Evolutionary conservation across 2,113 vertebrate species (phyloP).

Genomic region (Microtus richardsoni): DNA sequence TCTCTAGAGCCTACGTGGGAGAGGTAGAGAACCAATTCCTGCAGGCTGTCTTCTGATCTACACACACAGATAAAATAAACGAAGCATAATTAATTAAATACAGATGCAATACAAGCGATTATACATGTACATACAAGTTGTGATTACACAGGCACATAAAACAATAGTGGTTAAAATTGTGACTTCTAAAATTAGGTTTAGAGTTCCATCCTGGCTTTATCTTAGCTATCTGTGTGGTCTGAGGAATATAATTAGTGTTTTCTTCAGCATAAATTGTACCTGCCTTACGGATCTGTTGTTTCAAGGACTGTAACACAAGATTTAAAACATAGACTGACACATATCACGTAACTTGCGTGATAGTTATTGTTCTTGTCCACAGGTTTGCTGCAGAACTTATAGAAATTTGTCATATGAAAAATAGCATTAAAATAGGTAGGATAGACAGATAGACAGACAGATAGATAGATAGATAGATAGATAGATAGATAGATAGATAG

Average conservation of each 20-base stretch:
- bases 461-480: background rate
- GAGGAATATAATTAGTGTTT: constrained; percentile 8
- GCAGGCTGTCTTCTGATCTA: background rate
- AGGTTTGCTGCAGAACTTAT: background rate
- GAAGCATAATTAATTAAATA: background rate
- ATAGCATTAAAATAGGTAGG: background rate
- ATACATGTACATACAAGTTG: background rate
- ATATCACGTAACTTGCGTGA: background rate
- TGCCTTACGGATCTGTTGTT: background rate
- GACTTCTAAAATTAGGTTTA: constrained; percentile 11
- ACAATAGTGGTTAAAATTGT: constrained; percentile 4
- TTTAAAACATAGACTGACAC: background rate
- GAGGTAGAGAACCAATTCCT: background rate
- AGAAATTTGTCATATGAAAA: background rate
- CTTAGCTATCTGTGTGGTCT: background rate
- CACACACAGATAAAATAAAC: background rate
- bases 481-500: too few relatives aligned
- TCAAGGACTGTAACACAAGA: background rate
- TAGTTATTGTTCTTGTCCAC: background rate
- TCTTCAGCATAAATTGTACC: background rate
- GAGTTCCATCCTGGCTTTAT: background rate
- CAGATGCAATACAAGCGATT: background rate
- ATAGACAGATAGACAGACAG: background rate
- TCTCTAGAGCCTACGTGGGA: background rate
- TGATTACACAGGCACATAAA: background rate